Evolutionary conservation across 2,797 vertebrate genomes (phyloP).

Genomic region (Cryptoblepharus egeriae): DNA sequence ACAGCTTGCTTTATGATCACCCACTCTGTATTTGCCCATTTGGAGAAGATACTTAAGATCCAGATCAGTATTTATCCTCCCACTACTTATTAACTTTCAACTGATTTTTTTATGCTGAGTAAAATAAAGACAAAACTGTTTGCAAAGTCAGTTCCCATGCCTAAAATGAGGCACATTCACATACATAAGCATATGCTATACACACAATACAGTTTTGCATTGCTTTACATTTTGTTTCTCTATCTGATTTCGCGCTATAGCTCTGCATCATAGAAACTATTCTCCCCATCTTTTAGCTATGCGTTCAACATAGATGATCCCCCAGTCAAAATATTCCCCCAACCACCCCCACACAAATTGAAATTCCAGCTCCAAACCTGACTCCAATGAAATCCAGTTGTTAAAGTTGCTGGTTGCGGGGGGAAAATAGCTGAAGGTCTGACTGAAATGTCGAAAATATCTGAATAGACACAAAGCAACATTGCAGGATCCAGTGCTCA

Average conservation of each 20-base stretch:
- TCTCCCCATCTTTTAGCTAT: neutral
- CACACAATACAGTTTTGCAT: neutral
- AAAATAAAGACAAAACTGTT: neutral
- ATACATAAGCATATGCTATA: neutral
- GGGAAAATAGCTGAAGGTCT: neutral
- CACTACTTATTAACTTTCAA: neutral
- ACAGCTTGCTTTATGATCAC: too few relatives aligned
- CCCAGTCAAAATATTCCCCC: neutral
- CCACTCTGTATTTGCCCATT: slow-evolving; percentile 26
- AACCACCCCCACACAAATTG: slow-evolving; percentile 22
- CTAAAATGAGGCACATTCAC: neutral
- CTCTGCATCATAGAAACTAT: slow-evolving; percentile 4
- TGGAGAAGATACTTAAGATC: slow-evolving; percentile 47
- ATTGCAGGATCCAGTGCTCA: slow-evolving; percentile 18
- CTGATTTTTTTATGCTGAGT: neutral
- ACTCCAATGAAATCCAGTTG: slow-evolving; percentile 61
- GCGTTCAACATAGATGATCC: neutral
- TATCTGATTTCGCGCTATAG: slow-evolving; percentile 10
- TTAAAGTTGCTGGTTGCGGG: slow-evolving; percentile 43
- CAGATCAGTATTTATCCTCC: neutral
- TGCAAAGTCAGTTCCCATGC: neutral
- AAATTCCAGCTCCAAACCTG: slow-evolving; percentile 67
- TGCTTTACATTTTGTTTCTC: slow-evolving; percentile 29
- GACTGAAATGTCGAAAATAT: slow-evolving; percentile 13
- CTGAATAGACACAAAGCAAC: slow-evolving; percentile 30